Base-by-base conservation (phyloP, 2,797 vertebrate genomes). In the Sciurus carolinensis region DNA sequence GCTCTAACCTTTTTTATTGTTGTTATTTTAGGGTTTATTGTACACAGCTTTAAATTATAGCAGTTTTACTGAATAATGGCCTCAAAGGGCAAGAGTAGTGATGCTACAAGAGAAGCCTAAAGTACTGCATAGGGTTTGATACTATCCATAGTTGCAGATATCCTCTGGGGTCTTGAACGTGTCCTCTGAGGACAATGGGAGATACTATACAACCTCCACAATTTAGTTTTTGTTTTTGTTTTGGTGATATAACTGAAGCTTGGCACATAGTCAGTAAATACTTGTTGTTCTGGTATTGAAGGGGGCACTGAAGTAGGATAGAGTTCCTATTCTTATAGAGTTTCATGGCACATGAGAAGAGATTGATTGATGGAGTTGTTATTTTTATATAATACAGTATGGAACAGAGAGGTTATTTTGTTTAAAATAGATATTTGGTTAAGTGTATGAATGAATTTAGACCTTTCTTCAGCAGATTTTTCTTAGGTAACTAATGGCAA, bases 341-440 rank as follows among this genome's bases (percentile, higher is more conserved):
- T 47, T 92, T 94, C 22, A 50, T 77, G 39, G 50, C 42, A 82
- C 54, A 9, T 14, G 33, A n/a, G 52, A 67, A 79, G n/a, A 79
- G 73, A 26, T 54, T 92, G 47, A 42, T 67, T 1, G 39, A 42
- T 8, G 3, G 33, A 54, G 18, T 62, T 44, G 36, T 91, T 81
- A 64, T 42, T 80, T 59, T 93, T 50, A 72, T 42, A 9, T 36
- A 73, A 15, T 39, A 6, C 42, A 62, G 67, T 28, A 79, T 85
- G 72, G 54, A 64, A 18, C 15, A 91, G 30, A 71, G 52, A 62
- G 20, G 18, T 77, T 84, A 50, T 88, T 91, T 80, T 80, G 62
- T 80, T 87, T 79, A 75, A 59, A 88, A 59, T 84, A n/a, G 50
- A 75, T 52, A 44, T 83, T 91, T 86, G 59, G 18, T 91, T 94